Conservation (phyloP, 2,113 vertebrate species). For the Acanthochromis polyacanthus region DNA sequence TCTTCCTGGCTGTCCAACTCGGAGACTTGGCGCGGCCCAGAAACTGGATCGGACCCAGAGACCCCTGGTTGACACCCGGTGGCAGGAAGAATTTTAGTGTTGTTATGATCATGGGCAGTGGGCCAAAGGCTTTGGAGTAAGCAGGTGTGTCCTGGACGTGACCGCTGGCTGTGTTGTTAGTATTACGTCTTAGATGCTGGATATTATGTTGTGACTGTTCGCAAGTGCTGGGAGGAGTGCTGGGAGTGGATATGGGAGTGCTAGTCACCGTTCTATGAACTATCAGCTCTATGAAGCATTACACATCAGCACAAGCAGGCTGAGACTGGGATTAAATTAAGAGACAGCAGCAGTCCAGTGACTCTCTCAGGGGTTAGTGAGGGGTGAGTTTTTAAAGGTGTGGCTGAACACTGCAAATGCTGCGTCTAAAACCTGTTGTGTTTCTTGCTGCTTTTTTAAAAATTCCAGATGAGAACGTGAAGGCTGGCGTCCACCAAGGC, state of each 20-base stretch:
- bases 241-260: slow-evolving; percentile 41
- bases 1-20: slow-evolving; percentile 15
- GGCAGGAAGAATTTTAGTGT: slow-evolving; percentile 49
- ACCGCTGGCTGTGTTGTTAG: slow-evolving; percentile 62
- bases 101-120: slow-evolving; percentile 46
- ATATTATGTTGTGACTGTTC: slow-evolving; percentile 58
- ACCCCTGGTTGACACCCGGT: slow-evolving; percentile 21
- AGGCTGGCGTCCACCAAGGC: slow-evolving; percentile 88
- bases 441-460: slow-evolving; percentile 26
- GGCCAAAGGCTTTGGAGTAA: slow-evolving; percentile 55
- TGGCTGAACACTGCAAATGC: slow-evolving; percentile 20
- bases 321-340: slow-evolving; percentile 22
- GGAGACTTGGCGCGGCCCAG: slow-evolving; percentile 15
- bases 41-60: slow-evolving; percentile 34
- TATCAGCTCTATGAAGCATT: slow-evolving; percentile 43
- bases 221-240: slow-evolving; percentile 57
- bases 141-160: slow-evolving; percentile 65
- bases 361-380: slow-evolving; percentile 21
- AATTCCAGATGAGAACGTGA: slow-evolving; percentile 93
- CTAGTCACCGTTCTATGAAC: slow-evolving; percentile 42
- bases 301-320: slow-evolving; percentile 41
- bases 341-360: neutral
- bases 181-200: slow-evolving; percentile 53
- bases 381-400: slow-evolving; percentile 33
- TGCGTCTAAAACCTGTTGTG: slow-evolving; percentile 10